Evolutionary conservation across 2,888 invertebrate species (phyloP).

Genomic region (Xestia c-nigrum): DNA sequence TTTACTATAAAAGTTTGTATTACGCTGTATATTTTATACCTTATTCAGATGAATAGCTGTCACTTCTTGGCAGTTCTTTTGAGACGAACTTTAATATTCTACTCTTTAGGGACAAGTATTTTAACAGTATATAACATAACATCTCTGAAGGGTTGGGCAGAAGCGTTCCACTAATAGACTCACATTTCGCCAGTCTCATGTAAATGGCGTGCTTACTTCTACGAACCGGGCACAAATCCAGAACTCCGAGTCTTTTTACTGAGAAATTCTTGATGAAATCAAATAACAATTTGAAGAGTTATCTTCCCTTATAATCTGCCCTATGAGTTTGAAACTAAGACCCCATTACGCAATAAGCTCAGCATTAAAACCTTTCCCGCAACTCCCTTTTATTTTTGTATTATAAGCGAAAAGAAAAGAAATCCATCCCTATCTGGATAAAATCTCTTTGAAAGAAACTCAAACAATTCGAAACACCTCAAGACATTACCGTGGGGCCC

Average conservation of each 20-base stretch:
- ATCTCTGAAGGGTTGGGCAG: no score
- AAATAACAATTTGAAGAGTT: neutral
- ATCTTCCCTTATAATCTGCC: conserved; percentile 43
- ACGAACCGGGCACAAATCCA: no score
- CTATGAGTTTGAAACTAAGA: conserved; percentile 34
- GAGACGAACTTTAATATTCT: conserved; percentile 11
- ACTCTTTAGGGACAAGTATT: neutral
- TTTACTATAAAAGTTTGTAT: conserved; percentile 49
- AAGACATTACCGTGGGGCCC: conserved; percentile 75
- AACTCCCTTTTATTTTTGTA: conserved; percentile 54
- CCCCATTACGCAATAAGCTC: conserved; percentile 55
- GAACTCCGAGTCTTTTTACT: no score
- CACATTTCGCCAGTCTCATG: no score
- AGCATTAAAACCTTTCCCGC: conserved; percentile 45
- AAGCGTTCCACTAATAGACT: no score
- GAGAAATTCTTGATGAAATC: no score
- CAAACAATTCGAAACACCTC: conserved; percentile 77
- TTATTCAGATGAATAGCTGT: neutral
- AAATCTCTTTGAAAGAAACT: conserved; percentile 71
- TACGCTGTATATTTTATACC: conserved; percentile 35
- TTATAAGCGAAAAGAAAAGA: conserved; percentile 61
- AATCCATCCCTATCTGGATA: conserved; percentile 65
- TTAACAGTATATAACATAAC: neutral
- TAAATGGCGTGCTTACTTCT: no score
- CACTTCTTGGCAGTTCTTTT: conserved; percentile 5